These are phyloP conservation scores for Xiphydria camelus DNA, from an alignment of 2,888 invertebrate genomes.

Conservation along the genomic window DNA sequence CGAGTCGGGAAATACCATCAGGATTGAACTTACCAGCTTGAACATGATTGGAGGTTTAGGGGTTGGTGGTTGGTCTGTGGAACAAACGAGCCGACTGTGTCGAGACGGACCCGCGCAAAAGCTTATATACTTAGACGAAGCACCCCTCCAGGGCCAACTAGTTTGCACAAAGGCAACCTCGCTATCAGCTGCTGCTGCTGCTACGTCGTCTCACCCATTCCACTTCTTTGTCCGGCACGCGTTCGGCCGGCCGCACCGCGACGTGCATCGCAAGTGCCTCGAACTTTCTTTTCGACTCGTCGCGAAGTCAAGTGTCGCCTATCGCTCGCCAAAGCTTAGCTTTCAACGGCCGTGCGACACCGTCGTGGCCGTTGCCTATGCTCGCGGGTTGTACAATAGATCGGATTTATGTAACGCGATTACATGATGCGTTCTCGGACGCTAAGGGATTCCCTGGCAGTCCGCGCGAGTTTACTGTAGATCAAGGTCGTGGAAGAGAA, in stretches of 20 bases:
- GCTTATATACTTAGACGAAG: conserved; percentile 34
- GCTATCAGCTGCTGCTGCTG: neutral
- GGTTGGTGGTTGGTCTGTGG: conserved; percentile 18
- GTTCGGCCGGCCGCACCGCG: neutral
- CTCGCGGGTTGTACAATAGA: too few species aligned
- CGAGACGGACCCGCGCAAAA: conserved; percentile 14
- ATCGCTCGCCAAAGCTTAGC: too few species aligned
- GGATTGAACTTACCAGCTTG: conserved; percentile 59
- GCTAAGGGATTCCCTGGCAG: too few species aligned
- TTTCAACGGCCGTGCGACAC: too few species aligned
- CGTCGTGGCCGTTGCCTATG: too few species aligned
- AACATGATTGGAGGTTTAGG: conserved; percentile 51
- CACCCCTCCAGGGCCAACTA: conserved; percentile 31
- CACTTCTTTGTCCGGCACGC: neutral
- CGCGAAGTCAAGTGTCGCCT: too few species aligned
- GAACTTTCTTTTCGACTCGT: conserved; percentile 4
- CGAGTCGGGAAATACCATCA: too few species aligned
- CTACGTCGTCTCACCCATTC: neutral
- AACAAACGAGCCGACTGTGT: conserved; percentile 25
- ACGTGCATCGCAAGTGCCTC: conserved; percentile 6
- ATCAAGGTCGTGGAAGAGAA: too few species aligned
- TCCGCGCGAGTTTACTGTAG: too few species aligned
- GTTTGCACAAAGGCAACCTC: neutral
- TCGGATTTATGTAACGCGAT: too few species aligned
- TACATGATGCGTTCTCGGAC: too few species aligned